These are phyloP conservation scores for Cyclura pinguis DNA, from an alignment of 2,797 vertebrate genomes.

Conservation along the genomic window DNA sequence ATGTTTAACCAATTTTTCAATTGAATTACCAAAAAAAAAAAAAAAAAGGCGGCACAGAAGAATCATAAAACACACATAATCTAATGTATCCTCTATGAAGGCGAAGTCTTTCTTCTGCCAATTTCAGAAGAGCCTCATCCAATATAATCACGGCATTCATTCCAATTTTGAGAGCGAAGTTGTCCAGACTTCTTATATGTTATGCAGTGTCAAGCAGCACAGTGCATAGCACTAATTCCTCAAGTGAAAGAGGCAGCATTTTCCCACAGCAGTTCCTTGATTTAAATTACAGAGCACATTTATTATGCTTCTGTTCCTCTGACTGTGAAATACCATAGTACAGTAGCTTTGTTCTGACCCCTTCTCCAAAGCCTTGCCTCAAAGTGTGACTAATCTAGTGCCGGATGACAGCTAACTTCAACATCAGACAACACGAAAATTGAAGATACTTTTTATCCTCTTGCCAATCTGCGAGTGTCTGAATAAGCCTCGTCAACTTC, in stretches of 20 bases:
- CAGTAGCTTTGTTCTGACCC: constrained; percentile 88
- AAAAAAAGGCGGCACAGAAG: constrained; percentile 64
- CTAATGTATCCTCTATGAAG: constrained; percentile 80
- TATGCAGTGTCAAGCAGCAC: constrained; percentile 82
- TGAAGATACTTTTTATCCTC: constrained; percentile 90
- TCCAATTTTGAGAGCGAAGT: constrained; percentile 85
- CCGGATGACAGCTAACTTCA: constrained; percentile 88
- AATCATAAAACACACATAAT: constrained; percentile 83
- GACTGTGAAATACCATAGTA: constrained; percentile 88
- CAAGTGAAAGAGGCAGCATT: constrained; percentile 85
- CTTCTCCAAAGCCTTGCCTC: constrained; percentile 86
- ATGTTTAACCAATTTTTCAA: constrained; percentile 85
- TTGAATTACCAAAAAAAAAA: constrained; percentile 79
- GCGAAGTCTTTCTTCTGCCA: constrained; percentile 81
- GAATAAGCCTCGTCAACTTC: constrained; percentile 90
- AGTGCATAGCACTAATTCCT: constrained; percentile 83
- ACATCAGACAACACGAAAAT: constrained; percentile 88
- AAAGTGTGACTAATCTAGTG: constrained; percentile 88
- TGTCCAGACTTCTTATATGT: constrained; percentile 81
- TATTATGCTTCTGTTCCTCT: constrained; percentile 86
- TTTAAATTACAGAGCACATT: constrained; percentile 90
- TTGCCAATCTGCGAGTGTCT: constrained; percentile 86
- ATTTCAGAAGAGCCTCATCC: constrained; percentile 83
- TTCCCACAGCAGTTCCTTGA: constrained; percentile 89
- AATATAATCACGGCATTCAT: constrained; percentile 86